These are phyloP conservation scores for Parnassius smintheus DNA, from an alignment of 2,888 invertebrate species.

Conservation along the genomic window DNA sequence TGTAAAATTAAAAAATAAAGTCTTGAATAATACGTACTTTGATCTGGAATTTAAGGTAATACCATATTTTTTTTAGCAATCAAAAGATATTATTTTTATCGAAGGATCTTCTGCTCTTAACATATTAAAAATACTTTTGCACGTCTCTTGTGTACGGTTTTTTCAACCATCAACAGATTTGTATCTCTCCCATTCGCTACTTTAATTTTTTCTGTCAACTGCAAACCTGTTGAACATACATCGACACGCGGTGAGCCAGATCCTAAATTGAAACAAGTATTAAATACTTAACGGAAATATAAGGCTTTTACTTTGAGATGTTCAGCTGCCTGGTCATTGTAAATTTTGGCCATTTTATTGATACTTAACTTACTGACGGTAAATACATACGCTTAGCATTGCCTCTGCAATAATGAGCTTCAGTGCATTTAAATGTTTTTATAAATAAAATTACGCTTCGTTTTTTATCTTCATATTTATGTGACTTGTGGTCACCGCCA, in stretches of 20 bases:
- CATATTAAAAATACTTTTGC: neutral
- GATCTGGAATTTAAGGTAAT: neutral
- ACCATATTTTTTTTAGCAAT: neutral
- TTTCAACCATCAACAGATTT: neutral
- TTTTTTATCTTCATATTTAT: too few relatives aligned
- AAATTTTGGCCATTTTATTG: neutral
- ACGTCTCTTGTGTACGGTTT: neutral
- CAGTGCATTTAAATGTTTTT: too few relatives aligned
- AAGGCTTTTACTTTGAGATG: neutral
- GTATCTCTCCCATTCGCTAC: neutral
- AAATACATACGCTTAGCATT: neutral
- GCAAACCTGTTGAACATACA: neutral
- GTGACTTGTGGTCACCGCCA: too few relatives aligned
- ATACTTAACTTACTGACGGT: neutral
- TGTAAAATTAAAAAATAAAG: neutral
- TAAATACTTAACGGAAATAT: neutral
- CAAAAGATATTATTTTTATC: neutral
- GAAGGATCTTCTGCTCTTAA: neutral
- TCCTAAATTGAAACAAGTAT: neutral
- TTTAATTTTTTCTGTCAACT: neutral
- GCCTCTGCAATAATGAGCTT: too few relatives aligned
- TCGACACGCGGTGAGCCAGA: neutral
- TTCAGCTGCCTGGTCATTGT: neutral
- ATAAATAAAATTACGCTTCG: too few relatives aligned
- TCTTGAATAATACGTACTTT: neutral